Base-by-base conservation (phyloP, 2,113 vertebrate species). In the Bostrychus sinensis region DNA sequence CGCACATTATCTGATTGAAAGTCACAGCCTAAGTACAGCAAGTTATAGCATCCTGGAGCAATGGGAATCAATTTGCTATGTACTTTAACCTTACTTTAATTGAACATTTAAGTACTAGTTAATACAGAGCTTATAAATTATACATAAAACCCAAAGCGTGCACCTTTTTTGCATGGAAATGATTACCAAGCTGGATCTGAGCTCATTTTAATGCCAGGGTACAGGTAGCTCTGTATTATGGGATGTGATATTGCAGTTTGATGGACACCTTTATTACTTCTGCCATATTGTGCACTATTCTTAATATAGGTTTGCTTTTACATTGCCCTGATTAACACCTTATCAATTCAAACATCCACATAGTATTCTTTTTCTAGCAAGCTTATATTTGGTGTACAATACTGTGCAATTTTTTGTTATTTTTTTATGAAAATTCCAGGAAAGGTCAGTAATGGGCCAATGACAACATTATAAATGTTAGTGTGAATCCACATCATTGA, bases 251-350 rank as follows among this genome's bases (percentile, higher is more conserved):
- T 80, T 82, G 63, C 32, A 64, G 59, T 79, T 72, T 80, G 66
- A 80, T 79, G 34, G 73, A 72, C 57, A 62, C 30, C 34, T 69
- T 79, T 28, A 67, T 79, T 74, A 54, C 75, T 56, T 36, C 51
- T 19, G 43, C 42, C 41, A 25, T 45, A 32, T 7, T 17, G 13
- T 23, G 10, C 13, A 22, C 11, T 23, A 39, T 64, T 58, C n/a
- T 23, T 23, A 26, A 20, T 43, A n/a, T 23, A 39, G 53, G 36
- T 71, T 57, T 62, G 62, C 70, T 64, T 74, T 71, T 68, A 45
- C 64, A 73, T 81, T 66, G 62, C 43, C 56, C 62, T 78, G 77
- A 83, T 63, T 1, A 59, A 78, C 74, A 78, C 51, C 57, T 72
- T 71, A 67, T 83, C 13, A 50, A 12, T 23, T 22, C 20, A 12